Base-by-base conservation (phyloP, 2,113 vertebrate species). In the Crypturellus undulatus region DNA sequence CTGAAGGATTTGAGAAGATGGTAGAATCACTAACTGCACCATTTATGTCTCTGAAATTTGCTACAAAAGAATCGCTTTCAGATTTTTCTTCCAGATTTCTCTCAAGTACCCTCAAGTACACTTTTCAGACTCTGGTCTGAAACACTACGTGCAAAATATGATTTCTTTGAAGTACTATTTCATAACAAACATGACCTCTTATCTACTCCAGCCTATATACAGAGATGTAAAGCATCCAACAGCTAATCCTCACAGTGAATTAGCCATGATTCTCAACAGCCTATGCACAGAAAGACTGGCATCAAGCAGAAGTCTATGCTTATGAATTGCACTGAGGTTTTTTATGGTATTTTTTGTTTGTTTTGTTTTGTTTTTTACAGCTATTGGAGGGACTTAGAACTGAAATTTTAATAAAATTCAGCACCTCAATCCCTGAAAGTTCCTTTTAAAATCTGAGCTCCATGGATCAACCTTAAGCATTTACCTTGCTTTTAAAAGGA, bases 131-230 rank as follows among this genome's bases (percentile, higher is more conserved):
- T 59, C 49, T 67, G 65, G 84, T 5, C 47, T 49, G 47, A 49
- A 81, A 32, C 51, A 83, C 38, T 54, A 72, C 56, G 25, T 1
- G 0, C 36, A 34, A 32, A 47, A 25, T 10, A 40, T 2, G 3
- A 25, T 76, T 90, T 70, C 45, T 91, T 71, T 86, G 15, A 92
- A 79, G 87, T 54, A 69, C 34, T 43, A 43, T n/a, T 85, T 89
- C 91, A 89, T 79, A 94, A 93, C 79, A 93, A 93, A 73, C 60
- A 86, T 93, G 1, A 24, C 11, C 10, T 80, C 79, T 87, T 77
- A 67, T 43, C 79, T 84, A 77, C 32, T 28, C 26, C 9, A 59
- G 82, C 58, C 68, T 73, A 71, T 24, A 49, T 19, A 54, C 26
- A 70, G 76, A 83, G 51, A 87, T 71, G 81, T 70, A 28, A 92